Conservation (phyloP, 2,113 vertebrate genomes). For the Tachysurus vachellii region DNA sequence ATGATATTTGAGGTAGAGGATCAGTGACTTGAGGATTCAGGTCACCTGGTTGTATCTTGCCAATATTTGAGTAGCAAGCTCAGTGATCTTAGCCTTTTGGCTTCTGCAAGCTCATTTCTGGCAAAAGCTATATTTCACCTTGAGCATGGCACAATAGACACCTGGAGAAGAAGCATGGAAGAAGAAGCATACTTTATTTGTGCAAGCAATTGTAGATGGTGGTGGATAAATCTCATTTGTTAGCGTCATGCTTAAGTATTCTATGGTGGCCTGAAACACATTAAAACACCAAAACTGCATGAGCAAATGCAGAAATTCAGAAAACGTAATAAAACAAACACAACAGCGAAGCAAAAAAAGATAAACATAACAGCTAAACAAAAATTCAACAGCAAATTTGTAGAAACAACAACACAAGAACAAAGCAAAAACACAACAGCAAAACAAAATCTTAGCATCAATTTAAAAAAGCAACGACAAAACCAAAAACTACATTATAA, state of each 20-base stretch:
- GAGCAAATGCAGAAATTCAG: background rate
- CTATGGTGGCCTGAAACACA: background rate
- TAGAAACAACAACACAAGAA: background rate
- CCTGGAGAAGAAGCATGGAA: constrained; percentile 24
- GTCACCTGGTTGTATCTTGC: constrained; percentile 9
- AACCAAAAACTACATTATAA: background rate
- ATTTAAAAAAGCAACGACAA: background rate
- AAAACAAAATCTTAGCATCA: background rate
- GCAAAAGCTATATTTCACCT: constrained; percentile 50
- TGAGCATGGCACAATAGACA: constrained; percentile 50
- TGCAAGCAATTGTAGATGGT: background rate
- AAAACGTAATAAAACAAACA: background rate
- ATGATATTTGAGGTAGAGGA: constrained; percentile 12
- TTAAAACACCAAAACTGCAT: background rate
- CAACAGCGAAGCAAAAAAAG: background rate
- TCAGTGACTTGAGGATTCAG: constrained; percentile 13
- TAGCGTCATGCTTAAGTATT: background rate
- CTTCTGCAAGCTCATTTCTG: constrained; percentile 27
- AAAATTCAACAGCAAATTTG: background rate
- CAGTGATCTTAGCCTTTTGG: constrained; percentile 10
- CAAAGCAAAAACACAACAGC: background rate
- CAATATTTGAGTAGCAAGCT: constrained; percentile 14
- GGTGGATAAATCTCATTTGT: background rate
- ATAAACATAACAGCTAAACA: background rate
- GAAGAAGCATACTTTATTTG: background rate